Evolutionary conservation across 2,888 invertebrate species (phyloP).

Genomic region (Silvanus unidentatus): DNA sequence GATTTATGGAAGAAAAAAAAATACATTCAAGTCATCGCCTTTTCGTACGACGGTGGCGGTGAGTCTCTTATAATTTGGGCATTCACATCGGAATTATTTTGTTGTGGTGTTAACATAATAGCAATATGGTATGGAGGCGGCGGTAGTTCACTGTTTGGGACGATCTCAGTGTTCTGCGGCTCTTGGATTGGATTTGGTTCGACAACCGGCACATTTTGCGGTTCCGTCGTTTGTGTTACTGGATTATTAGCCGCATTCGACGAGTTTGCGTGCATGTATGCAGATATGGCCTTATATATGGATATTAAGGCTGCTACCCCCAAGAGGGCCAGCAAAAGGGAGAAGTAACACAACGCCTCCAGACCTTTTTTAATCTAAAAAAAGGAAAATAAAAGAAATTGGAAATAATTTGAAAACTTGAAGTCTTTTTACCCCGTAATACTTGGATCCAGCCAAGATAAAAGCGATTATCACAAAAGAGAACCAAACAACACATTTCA

Average conservation of each 20-base stretch:
- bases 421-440: slow-evolving; percentile 45
- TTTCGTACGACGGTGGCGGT: slow-evolving; percentile 70
- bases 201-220: slow-evolving; percentile 29
- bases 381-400: background rate
- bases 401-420: no score
- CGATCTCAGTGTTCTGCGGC: no score
- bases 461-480: slow-evolving; percentile 64
- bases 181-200: slow-evolving; percentile 10
- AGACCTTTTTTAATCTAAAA: slow-evolving; percentile 34
- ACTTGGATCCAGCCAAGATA: slow-evolving; percentile 65
- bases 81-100: slow-evolving; percentile 35
- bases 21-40: slow-evolving; percentile 60
- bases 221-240: background rate
- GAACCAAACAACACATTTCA: slow-evolving; percentile 67
- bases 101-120: slow-evolving; percentile 61
- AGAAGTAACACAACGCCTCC: slow-evolving; percentile 45
- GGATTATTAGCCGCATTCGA: background rate
- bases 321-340: slow-evolving; percentile 58
- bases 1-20: no score
- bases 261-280: slow-evolving; percentile 23
- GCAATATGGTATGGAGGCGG: slow-evolving; percentile 84
- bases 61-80: slow-evolving; percentile 48
- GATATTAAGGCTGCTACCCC: slow-evolving; percentile 59
- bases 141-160: slow-evolving; percentile 45
- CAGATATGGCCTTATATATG: slow-evolving; percentile 46